Conservation (phyloP, 2,113 vertebrate genomes). For the Corydoras sp. region DNA sequence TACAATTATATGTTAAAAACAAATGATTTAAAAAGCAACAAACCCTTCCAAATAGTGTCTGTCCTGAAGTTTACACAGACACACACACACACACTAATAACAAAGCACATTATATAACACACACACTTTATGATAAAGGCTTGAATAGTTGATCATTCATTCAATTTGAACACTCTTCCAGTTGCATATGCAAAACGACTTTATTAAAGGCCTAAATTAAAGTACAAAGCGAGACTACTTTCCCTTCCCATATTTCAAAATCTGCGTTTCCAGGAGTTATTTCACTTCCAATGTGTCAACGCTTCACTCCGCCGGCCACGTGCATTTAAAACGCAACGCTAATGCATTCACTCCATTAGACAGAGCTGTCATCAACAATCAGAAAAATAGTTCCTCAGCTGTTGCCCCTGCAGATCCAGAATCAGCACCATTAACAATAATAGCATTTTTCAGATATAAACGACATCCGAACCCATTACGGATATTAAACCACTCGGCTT, state of each 20-base stretch:
- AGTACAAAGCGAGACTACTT: background rate
- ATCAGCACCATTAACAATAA: conserved; percentile 5
- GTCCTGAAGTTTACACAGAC: too few relatives aligned
- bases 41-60: too few relatives aligned
- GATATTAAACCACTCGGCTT: conserved; percentile 37
- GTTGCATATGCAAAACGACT: background rate
- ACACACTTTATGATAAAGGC: too few relatives aligned
- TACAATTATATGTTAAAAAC: too few relatives aligned
- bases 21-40: too few relatives aligned
- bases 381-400: conserved; percentile 13
- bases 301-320: conserved; percentile 1
- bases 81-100: too few relatives aligned
- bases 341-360: conserved; percentile 12
- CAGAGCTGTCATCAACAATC: conserved; percentile 18
- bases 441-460: conserved; percentile 17
- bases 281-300: conserved; percentile 6
- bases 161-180: too few relatives aligned
- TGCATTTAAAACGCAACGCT: background rate
- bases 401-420: conserved; percentile 1
- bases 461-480: conserved; percentile 35
- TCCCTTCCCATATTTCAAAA: conserved; percentile 2
- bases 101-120: too few relatives aligned
- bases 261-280: conserved; percentile 8
- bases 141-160: too few relatives aligned
- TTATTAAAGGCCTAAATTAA: background rate